Evolutionary conservation across 2,113 vertebrate species (phyloP).

Genomic region (Lophochroa leadbeateri): DNA sequence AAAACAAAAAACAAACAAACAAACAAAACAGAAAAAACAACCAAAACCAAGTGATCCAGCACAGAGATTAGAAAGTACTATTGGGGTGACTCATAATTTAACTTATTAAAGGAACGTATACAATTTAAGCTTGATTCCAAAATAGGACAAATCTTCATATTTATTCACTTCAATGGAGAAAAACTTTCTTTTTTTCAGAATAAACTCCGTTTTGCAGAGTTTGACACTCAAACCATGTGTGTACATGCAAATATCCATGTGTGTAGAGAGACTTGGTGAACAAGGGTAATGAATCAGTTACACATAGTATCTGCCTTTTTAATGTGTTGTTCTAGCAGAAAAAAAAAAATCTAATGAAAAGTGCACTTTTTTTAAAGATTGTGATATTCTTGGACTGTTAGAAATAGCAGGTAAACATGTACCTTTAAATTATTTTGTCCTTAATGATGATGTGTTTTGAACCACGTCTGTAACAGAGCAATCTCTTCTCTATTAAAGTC

Average conservation of each 20-base stretch:
- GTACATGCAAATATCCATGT: background rate
- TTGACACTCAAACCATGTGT: background rate
- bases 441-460: background rate
- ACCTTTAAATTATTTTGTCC: background rate
- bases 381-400: background rate
- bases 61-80: background rate
- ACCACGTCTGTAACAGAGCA: background rate
- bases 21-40: background rate
- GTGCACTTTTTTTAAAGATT: background rate
- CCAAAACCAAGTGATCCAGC: background rate
- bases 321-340: background rate
- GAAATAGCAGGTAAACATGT: background rate
- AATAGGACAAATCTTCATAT: background rate
- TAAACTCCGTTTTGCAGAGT: background rate
- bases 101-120: background rate
- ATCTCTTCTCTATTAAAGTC: background rate
- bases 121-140: background rate
- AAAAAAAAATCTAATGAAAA: background rate
- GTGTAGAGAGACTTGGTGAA: background rate
- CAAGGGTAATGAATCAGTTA: background rate
- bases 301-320: background rate
- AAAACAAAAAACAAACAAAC: background rate
- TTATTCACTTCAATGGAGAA: background rate
- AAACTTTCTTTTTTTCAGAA: background rate
- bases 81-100: background rate